Evolutionary conservation across 2,888 invertebrate genomes (phyloP).

Genomic region (Ennomos fuscantarius): DNA sequence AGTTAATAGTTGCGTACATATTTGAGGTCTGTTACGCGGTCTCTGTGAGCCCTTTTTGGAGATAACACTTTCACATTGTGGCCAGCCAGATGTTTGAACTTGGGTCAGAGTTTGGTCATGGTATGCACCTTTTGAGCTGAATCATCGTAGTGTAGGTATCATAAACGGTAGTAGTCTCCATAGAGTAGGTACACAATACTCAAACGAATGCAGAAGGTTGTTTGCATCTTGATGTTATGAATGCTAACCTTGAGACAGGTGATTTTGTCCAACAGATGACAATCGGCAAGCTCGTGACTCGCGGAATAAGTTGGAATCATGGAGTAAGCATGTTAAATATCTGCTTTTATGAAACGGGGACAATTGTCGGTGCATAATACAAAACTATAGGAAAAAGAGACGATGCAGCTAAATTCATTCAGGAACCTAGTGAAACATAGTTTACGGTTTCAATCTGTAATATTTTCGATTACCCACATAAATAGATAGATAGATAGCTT

Average conservation of each 20-base stretch:
- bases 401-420: no score
- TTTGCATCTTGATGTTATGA: not conserved
- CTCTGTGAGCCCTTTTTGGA: conserved; percentile 32
- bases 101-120: conserved; percentile 9
- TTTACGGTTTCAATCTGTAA: no score
- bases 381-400: no score
- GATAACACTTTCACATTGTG: conserved; percentile 30
- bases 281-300: conserved; percentile 15
- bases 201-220: no score
- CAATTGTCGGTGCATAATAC: no score
- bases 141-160: not conserved
- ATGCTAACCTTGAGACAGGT: not conserved
- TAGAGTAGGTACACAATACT: no score
- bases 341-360: no score
- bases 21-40: conserved; percentile 26
- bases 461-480: no score
- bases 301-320: conserved; percentile 2
- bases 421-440: no score
- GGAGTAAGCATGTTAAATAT: not conserved
- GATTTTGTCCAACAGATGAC: not conserved
- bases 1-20: conserved; percentile 33
- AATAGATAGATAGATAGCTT: no score
- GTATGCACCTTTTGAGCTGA: not conserved
- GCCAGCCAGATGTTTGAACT: conserved; percentile 26
- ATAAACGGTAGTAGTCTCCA: not conserved